phyloP scores from a whole-genome alignment of 2,113 vertebrate species.

The Seriola dumerili region DNA sequence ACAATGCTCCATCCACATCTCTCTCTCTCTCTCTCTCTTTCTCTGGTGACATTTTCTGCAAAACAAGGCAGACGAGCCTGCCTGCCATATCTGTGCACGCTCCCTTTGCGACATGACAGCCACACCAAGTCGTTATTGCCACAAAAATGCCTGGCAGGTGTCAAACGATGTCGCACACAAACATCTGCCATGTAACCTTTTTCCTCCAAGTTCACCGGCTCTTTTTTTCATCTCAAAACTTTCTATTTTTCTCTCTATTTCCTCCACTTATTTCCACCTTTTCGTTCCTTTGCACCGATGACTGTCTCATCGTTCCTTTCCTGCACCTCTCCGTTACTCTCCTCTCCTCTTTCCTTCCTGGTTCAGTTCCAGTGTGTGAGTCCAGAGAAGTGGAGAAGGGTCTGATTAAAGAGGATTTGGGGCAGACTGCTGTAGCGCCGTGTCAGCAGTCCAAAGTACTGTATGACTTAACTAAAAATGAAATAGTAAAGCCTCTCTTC shows the following conservation, averaged over 20 bases:
- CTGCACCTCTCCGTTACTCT: not conserved
- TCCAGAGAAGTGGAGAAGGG: not conserved
- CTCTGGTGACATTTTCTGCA: not conserved
- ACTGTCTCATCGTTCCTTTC: conserved; percentile 15
- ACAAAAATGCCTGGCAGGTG: conserved; percentile 11
- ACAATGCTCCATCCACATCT: no score
- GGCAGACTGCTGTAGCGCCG: conserved; percentile 5
- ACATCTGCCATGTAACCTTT: not conserved
- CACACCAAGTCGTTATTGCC: conserved; percentile 5
- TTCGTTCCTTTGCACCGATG: conserved; percentile 3
- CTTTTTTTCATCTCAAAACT: conserved; percentile 3
- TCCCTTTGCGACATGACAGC: conserved; percentile 20
- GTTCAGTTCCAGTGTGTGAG: not conserved
- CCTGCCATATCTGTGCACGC: not conserved
- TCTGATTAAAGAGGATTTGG: conserved; percentile 42
- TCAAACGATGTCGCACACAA: conserved; percentile 24
- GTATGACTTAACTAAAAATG: not conserved
- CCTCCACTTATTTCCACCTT: not conserved
- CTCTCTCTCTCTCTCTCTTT: not conserved
- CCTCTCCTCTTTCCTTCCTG: not conserved
- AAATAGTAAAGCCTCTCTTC: not conserved
- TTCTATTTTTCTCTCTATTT: conserved; percentile 5
- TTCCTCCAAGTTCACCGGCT: not conserved
- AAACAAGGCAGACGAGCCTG: not conserved
- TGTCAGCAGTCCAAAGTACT: conserved; percentile 11